phyloP scores from a whole-genome alignment of 2,797 vertebrate genomes.

The Ptychobarbus kaznakovi region DNA sequence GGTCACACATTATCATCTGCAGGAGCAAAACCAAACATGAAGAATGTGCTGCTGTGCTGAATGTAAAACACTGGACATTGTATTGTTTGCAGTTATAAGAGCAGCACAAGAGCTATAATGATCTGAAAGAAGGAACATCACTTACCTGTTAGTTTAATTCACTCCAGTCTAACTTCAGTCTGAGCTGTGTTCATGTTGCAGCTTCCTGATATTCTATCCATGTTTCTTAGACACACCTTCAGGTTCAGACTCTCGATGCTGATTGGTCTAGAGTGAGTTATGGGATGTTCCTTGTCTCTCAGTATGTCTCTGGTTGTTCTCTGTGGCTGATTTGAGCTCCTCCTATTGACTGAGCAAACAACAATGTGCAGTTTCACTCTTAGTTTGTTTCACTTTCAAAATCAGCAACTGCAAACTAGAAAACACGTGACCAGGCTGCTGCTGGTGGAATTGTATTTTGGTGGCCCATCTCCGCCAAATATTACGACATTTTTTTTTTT shows the following conservation, averaged over 20 bases:
- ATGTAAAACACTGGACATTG: background rate
- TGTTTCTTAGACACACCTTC: background rate
- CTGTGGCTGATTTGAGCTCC: background rate
- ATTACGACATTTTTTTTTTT: too few species aligned
- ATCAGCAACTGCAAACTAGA: background rate
- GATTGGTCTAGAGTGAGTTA: background rate
- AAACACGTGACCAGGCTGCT: background rate
- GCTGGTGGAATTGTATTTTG: too few species aligned
- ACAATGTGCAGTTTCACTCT: background rate
- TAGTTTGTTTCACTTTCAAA: slow-evolving; percentile 5
- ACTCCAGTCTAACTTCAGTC: background rate
- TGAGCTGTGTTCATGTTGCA: background rate
- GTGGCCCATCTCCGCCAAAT: too few species aligned
- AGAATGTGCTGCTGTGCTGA: background rate
- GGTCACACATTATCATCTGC: background rate
- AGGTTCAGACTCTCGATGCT: background rate
- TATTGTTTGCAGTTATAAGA: background rate
- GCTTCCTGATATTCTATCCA: background rate
- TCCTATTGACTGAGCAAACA: background rate
- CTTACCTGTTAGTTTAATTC: background rate
- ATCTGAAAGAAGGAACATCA: background rate
- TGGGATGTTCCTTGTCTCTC: background rate
- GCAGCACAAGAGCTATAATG: background rate
- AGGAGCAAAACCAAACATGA: background rate
- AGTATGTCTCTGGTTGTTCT: background rate